Conservation (phyloP, 2,797 vertebrate species). For the Galaxias olidus region DNA sequence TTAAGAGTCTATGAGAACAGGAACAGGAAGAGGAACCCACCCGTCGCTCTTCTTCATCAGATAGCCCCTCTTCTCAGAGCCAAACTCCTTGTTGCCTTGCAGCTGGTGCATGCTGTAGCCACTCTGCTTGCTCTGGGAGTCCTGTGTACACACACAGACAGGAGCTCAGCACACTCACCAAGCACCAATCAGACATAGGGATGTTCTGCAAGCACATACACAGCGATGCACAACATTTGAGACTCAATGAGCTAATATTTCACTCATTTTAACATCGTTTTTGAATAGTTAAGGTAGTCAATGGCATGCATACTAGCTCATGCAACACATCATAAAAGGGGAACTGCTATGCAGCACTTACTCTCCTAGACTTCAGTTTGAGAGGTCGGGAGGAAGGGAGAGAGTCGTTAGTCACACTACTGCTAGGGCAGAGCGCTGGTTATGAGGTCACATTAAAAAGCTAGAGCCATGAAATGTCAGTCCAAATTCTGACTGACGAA, state of each 20-base stretch:
- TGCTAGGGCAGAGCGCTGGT: not conserved
- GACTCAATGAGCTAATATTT: too few species aligned
- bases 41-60: slow-evolving; percentile 88
- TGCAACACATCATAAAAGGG: not conserved
- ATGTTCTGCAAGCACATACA: not conserved
- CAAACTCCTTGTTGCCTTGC: slow-evolving; percentile 89
- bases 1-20: not conserved
- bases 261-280: too few species aligned
- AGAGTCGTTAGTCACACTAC: slow-evolving; percentile 74
- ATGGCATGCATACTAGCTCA: not conserved
- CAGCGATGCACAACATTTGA: too few species aligned
- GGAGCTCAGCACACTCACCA: slow-evolving; percentile 27
- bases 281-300: too few species aligned
- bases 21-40: slow-evolving; percentile 67
- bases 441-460: too few species aligned
- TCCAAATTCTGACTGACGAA: too few species aligned
- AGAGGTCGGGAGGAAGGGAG: slow-evolving; percentile 78
- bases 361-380: slow-evolving; percentile 93
- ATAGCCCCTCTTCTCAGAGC: slow-evolving; percentile 88
- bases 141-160: slow-evolving; percentile 61
- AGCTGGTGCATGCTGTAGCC: slow-evolving; percentile 92
- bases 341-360: slow-evolving; percentile 71
- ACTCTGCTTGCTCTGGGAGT: slow-evolving; percentile 88
- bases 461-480: too few species aligned
- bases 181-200: not conserved